phyloP scores from a whole-genome alignment of 1,140 invertebrate genomes.

The Cydia splendana region DNA sequence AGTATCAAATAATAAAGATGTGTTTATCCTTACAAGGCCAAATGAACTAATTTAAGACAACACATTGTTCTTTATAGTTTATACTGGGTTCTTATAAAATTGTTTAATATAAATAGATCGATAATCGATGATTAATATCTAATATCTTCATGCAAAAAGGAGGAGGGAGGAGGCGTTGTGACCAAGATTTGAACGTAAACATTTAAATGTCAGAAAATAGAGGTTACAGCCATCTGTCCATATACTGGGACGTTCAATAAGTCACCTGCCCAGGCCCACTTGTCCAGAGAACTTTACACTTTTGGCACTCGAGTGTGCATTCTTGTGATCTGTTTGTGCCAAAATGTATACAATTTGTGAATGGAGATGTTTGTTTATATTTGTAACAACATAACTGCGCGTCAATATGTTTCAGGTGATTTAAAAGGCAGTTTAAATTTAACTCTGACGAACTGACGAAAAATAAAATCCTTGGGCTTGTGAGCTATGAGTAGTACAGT shows the following conservation, averaged over 20 bases:
- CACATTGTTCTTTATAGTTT: too few relatives aligned
- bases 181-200: too few relatives aligned
- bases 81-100: too few relatives aligned
- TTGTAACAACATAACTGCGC: neutral
- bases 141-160: too few relatives aligned
- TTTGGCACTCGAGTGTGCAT: conserved; percentile 19
- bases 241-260: neutral
- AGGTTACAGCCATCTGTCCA: neutral
- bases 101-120: too few relatives aligned
- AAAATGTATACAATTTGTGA: neutral
- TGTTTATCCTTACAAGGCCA: too few relatives aligned
- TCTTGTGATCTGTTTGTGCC: neutral
- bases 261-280: neutral
- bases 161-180: too few relatives aligned
- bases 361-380: conserved; percentile 5
- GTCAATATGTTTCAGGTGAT: neutral
- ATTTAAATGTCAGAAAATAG: neutral
- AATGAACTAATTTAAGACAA: too few relatives aligned
- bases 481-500: neutral
- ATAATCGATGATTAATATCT: too few relatives aligned
- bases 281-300: conserved; percentile 20
- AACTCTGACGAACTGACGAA: neutral
- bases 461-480: neutral
- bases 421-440: neutral
- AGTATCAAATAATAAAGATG: too few relatives aligned